Base-by-base conservation (phyloP, 2,888 invertebrate species). In the Drepana falcataria region DNA sequence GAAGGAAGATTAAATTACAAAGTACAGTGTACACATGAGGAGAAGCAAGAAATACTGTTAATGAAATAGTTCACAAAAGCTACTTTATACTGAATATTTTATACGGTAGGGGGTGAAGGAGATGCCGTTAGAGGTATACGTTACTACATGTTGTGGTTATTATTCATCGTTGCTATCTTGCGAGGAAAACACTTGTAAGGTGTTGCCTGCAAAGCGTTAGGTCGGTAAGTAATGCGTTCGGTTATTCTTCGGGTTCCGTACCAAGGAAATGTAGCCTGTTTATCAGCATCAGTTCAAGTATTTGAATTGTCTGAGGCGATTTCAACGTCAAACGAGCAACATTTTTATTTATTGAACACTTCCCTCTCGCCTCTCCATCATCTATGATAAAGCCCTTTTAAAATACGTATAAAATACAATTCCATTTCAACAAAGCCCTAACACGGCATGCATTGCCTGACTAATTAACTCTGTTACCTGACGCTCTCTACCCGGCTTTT, bases 31-130 rank as follows among this genome's bases (percentile, higher is more conserved):
- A 68, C 68, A 70, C 53, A 44, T 61, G 64, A 65, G 60, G 60
- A 58, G 59, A 56, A 54, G 60, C 59, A 64, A 64, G 73, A 63
- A 70, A 73, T 75, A 63, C 77, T 71, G 59, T 66, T 59, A 21
- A 68, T 69, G 65, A 70, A 77, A 78, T 78, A 77, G 77, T 78
- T 76, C 68, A 71, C 72, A 71, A 73, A 74, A 75, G 75, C 74
- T 66, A 61, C 70, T 70, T 62, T 68, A 63, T 64, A 54, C 64
- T 83, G 78, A 81, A 82, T 81, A 83, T 81, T 83, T 82, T 75
- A 81, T 65, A 61, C 55, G 56, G 55, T 55, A 55, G 63, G 56
- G 64, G 70, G 68, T 65, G 68, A 69, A 67, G 65, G 61, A 63
- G 51, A 51, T 51, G 40, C 21, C 21, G 21, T 21, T 21, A 21